Evolutionary conservation across 1,140 invertebrate genomes (phyloP), one percentile per base, ranked within the genome.

Genomic region (Archivesica marissinica): DNA sequence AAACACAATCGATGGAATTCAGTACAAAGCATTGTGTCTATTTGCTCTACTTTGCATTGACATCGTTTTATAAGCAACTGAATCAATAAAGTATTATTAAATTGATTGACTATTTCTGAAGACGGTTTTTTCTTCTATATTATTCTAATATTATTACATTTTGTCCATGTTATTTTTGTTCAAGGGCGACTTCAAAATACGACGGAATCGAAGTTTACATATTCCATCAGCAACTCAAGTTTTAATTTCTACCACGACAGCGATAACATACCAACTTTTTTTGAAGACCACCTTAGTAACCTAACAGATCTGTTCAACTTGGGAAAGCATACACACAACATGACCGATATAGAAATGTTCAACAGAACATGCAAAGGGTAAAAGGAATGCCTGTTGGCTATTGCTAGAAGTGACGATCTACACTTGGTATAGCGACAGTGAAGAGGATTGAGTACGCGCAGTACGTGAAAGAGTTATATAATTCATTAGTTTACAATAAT

Each of bases 341-440:
- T 59, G 4, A 15, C n/a, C 52, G 11, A 78, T 44, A 61, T 78
- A 39, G 15, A 15, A 20, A 23, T 41, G 25, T 78, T 61, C 38
- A 61, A 78, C 20, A 17, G 30, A 23, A 78, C 75, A 4, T 78
- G 75, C 20, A 35, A 56, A 23, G 61, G 61, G 39, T 44, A 78
- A 28, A 56, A 59, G 9, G 15, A 78, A 28, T 78, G 75, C 41
- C 33, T 78, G 25, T 28, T 78, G 17, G 30, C 56, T 2, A 78
- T 78, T 38, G 75, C 75, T 41, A 78, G 54, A 78, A 61, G 2
- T 1, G n/a, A 44, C 0, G n/a, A 78, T 35, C 33, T 23, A 4
- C 39, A 25, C 15, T 78, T 30, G 75, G 75, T 20, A 0, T 54
- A 33, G 25, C 6, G 1, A 50, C 35, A 0, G 54, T 75, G 72